Evolutionary conservation across 2,888 invertebrate species (phyloP).

Genomic region (Molanna angustata): DNA sequence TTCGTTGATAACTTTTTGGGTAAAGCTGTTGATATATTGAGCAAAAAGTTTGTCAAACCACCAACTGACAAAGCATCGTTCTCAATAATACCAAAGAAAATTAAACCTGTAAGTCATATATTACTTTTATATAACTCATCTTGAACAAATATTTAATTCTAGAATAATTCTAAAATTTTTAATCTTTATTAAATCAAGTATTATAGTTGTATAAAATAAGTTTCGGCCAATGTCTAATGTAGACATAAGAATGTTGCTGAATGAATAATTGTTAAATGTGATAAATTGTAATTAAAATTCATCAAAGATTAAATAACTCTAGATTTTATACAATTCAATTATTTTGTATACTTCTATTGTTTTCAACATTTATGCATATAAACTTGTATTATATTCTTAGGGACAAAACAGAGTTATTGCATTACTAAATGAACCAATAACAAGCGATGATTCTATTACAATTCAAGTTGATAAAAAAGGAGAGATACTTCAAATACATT

Average conservation of each 20-base stretch:
- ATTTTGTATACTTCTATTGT: too few species aligned
- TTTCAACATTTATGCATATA: too few species aligned
- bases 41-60: slow-evolving; percentile 57
- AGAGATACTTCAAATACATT: slow-evolving; percentile 70
- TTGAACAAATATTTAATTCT: too few species aligned
- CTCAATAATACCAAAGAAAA: slow-evolving; percentile 72
- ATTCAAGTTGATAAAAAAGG: slow-evolving; percentile 80
- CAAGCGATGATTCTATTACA: slow-evolving; percentile 72
- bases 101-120: slow-evolving; percentile 61
- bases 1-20: slow-evolving; percentile 83
- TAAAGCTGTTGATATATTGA: slow-evolving; percentile 75
- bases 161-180: too few species aligned
- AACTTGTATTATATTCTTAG: slow-evolving; percentile 44
- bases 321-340: too few species aligned
- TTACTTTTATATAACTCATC: background rate
- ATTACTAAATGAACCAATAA: slow-evolving; percentile 73
- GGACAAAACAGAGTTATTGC: slow-evolving; percentile 82
- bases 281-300: too few species aligned
- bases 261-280: too few species aligned
- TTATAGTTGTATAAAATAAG: too few species aligned
- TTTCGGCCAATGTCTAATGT: too few species aligned
- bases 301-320: too few species aligned
- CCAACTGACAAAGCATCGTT: slow-evolving; percentile 64
- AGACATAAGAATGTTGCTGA: too few species aligned
- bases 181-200: too few species aligned